phyloP scores from a whole-genome alignment of 2,113 vertebrate genomes.

The Apaloderma vittatum region DNA sequence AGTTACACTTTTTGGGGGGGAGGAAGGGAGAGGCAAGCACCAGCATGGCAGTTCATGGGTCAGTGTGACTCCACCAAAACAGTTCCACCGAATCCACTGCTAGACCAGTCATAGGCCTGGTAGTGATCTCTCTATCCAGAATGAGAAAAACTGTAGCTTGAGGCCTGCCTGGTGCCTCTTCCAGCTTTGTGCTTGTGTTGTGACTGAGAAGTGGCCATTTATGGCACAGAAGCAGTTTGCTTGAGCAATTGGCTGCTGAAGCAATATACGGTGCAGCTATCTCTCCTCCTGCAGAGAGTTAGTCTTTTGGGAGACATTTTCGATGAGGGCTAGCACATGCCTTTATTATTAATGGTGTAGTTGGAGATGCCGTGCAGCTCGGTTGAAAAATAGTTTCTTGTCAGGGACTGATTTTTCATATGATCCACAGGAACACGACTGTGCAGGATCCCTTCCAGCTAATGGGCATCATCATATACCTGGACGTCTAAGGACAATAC shows the following conservation, averaged over 20 bases:
- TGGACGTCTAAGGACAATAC: not conserved
- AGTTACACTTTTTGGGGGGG: rapidly evolving
- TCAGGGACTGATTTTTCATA: not conserved
- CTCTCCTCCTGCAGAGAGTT: not conserved
- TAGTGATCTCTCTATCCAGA: not conserved
- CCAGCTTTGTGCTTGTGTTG: not conserved
- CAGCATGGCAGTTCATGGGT: not conserved
- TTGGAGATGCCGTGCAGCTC: not conserved
- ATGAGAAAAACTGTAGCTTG: not conserved
- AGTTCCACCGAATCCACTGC: not conserved
- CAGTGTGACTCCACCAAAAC: not conserved
- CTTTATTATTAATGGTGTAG: not conserved
- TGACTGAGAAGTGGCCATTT: not conserved
- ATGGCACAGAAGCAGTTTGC: not conserved
- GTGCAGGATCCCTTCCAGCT: not conserved
- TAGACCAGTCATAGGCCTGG: not conserved
- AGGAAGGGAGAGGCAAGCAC: not conserved
- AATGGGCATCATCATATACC: not conserved
- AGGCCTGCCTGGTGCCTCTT: not conserved
- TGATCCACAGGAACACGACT: not conserved
- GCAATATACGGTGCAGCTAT: not conserved
- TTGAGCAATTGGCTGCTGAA: not conserved
- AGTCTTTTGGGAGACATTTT: not conserved
- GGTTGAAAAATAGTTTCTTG: not conserved
- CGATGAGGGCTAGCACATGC: not conserved